Evolutionary conservation across 2,797 vertebrate genomes (phyloP), one percentile per base, ranked within the genome.

Genomic region (Naso thynnoides): DNA sequence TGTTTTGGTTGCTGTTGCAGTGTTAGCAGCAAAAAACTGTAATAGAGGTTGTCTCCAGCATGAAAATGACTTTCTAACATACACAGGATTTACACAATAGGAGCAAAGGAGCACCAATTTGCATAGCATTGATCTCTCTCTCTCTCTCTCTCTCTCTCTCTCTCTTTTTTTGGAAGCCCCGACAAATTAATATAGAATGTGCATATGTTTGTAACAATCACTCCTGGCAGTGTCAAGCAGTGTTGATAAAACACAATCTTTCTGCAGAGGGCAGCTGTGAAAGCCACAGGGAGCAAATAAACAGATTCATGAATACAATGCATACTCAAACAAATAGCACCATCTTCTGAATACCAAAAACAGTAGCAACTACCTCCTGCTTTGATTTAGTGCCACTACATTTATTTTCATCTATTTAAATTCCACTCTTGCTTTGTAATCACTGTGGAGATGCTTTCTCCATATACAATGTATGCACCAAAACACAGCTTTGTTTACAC

Each of bases 311-410:
- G 89, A 91, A 92, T 85, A 90, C 84, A 89, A 91, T 91, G 88
- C 91, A 92, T 93, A 91, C 90, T 92, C 92, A 93, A 94, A 94
- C 89, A 94, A 94, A 94, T 91, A 92, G 90, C 90, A 91, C 88
- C 92, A 89, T 94, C 92, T 93, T 92, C 92, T 91, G 94, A 94
- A 94, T 94, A 91, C 79, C 82, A 83, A 93, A 92, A 92, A 90
- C 87, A 86, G 82, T 64, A 80, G 76, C 86, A 88, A 70, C 83
- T 78, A 83, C 72, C 72, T 86, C 69, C 79, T 26, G 70, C 77
- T 88, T 89, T 89, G 86, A 89, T 93, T 88, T 87, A 86, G 67
- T 73, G 73, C 81, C 73, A 73, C 80, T 48, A 78, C 68, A 73
- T 88, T 81, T 84, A 83, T 85, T 86, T 84, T 56, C 71, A 84